Percentiles rank a stretch among this genome's conserved stretches.
Conservation (phyloP, 2,888 invertebrate genomes). For the Acronicta psi region DNA sequence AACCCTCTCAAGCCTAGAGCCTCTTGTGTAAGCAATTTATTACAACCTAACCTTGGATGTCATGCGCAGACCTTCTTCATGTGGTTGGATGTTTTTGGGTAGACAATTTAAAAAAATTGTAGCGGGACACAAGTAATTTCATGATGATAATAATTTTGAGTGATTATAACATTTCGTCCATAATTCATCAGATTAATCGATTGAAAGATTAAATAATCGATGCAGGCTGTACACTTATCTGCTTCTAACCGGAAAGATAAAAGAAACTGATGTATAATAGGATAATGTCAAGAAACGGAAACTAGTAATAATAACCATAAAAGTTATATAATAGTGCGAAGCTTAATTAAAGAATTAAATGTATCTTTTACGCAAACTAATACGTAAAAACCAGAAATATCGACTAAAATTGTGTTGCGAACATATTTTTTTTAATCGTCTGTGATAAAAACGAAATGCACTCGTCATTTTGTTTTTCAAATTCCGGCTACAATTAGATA, state of each 20-base stretch:
- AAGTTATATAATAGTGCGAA: conserved; percentile 5
- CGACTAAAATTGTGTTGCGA: conserved; percentile 15
- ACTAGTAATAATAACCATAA: conserved; percentile 3
- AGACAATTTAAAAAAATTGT: neutral
- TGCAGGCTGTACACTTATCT: too few species aligned
- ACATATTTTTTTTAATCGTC: conserved; percentile 37
- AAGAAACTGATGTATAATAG: too few species aligned
- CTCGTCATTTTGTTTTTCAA: conserved; percentile 72
- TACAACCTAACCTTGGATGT: conserved; percentile 30
- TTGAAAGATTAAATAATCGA: too few species aligned
- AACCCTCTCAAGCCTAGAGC: conserved; percentile 24
- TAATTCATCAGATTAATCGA: too few species aligned
- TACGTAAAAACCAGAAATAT: conserved; percentile 30
- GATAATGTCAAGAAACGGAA: neutral
- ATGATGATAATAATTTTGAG: too few species aligned
- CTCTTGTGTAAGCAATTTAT: conserved; percentile 40
- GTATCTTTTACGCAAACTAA: conserved; percentile 33
- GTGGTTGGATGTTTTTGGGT: conserved; percentile 6
- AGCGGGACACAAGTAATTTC: too few species aligned
- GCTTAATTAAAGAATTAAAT: conserved; percentile 8
- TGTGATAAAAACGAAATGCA: conserved; percentile 65
- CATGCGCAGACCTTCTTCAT: conserved; percentile 13
- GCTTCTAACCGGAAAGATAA: too few species aligned
- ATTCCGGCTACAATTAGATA: conserved; percentile 62
- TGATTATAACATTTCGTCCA: too few species aligned